Conservation (phyloP, 2,113 vertebrate genomes). For the Panthera uncia region DNA sequence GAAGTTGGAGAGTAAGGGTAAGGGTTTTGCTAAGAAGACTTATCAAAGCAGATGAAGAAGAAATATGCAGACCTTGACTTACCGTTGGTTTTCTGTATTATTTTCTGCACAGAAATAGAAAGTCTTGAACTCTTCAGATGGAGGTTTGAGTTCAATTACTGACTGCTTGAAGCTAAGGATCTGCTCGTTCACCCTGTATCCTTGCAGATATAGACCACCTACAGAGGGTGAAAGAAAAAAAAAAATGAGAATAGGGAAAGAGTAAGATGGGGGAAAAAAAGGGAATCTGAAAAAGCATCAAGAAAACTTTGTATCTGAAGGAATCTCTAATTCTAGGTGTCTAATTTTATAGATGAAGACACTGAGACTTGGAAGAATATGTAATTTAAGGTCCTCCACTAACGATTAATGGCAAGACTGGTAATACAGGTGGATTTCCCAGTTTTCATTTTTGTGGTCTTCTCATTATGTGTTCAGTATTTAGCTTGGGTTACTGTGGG, state of each 20-base stretch:
- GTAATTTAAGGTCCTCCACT: background rate
- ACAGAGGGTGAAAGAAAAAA: conserved; percentile 33
- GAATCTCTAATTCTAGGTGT: background rate
- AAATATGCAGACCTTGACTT: conserved; percentile 45
- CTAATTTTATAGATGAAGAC: conserved; percentile 10
- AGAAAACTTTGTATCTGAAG: background rate
- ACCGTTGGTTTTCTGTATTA: conserved; percentile 92
- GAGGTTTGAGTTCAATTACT: conserved; percentile 92
- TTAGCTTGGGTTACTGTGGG: background rate
- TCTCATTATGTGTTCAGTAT: background rate
- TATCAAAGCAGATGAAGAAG: background rate
- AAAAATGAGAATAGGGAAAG: background rate
- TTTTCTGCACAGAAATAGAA: conserved; percentile 94
- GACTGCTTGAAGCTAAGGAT: conserved; percentile 88
- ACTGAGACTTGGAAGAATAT: background rate
- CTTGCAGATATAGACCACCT: conserved; percentile 95
- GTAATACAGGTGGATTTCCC: background rate
- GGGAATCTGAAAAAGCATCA: background rate
- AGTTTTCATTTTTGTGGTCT: background rate
- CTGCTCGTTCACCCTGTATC: conserved; percentile 91
- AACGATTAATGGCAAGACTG: background rate
- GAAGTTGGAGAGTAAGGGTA: background rate
- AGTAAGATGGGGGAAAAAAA: background rate
- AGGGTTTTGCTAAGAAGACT: background rate
- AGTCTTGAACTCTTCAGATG: conserved; percentile 94